A percentile compares a stretch with the other conserved stretches of the same genome.
Conservation (phyloP, 2,797 vertebrate genomes). For the Varecia variegata region DNA sequence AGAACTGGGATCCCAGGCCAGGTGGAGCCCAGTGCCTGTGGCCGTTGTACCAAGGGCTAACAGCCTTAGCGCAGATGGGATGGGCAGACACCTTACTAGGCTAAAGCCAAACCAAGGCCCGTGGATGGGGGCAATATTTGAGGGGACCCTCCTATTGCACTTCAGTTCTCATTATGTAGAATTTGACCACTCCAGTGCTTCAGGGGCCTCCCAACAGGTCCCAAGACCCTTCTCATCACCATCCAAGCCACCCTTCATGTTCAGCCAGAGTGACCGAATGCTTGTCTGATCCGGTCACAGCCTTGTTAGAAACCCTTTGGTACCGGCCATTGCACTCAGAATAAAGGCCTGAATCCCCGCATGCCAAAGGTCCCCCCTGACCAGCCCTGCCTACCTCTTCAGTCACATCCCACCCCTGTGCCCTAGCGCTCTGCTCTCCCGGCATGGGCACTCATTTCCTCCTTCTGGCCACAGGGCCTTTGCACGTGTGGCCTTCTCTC, state of each 20-base stretch:
- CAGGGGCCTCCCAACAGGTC: neutral
- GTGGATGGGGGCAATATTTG: neutral
- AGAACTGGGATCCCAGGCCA: neutral
- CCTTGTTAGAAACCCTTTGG: neutral
- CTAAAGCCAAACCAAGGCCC: neutral
- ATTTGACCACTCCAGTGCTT: neutral
- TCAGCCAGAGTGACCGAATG: neutral
- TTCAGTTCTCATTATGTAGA: neutral
- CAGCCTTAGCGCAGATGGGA: fast-evolving
- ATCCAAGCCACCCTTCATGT: fast-evolving
- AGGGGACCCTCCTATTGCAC: neutral
- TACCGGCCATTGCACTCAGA: neutral
- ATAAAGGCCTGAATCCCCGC: neutral
- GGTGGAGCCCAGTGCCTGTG: fast-evolving
- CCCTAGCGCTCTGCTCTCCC: neutral
- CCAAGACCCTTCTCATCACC: neutral
- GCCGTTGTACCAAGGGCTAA: neutral
- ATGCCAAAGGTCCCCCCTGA: neutral
- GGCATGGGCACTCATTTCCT: neutral
- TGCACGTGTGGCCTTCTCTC: neutral
- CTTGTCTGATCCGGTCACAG: neutral
- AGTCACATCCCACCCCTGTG: neutral
- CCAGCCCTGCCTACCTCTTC: neutral
- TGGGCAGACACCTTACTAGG: neutral
- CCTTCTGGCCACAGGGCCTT: neutral